phyloP scores from a whole-genome alignment of 2,113 vertebrate genomes.

The Aix galericulata region DNA sequence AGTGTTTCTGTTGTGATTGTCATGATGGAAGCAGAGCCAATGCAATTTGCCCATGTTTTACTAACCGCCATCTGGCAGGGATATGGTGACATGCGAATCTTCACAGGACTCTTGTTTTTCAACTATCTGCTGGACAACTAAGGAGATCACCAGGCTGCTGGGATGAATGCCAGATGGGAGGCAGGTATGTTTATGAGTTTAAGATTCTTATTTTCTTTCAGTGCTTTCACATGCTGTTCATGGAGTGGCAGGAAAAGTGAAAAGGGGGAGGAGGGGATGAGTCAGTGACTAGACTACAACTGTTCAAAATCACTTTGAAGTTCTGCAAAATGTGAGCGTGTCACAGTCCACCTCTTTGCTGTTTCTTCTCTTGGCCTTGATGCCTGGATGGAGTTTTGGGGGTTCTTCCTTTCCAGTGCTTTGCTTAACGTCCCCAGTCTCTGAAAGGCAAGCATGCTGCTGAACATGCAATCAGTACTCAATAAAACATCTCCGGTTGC shows the following conservation, averaged over 20 bases:
- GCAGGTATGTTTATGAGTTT: constrained; percentile 83
- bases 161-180: constrained; percentile 79
- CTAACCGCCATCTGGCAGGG: constrained; percentile 79
- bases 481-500: background rate
- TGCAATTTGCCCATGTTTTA: constrained; percentile 80
- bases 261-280: constrained; percentile 48
- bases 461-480: background rate
- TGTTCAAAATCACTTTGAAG: constrained; percentile 47
- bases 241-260: constrained; percentile 69
- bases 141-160: constrained; percentile 81
- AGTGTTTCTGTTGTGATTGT: constrained; percentile 78
- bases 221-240: constrained; percentile 74
- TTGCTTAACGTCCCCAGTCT: background rate
- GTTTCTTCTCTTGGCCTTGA: background rate
- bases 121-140: constrained; percentile 80
- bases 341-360: background rate
- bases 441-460: background rate
- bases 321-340: constrained; percentile 16
- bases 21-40: constrained; percentile 74
- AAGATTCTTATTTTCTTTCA: constrained; percentile 79
- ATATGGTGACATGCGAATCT: constrained; percentile 80
- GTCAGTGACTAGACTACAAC: constrained; percentile 51
- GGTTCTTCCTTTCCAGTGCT: background rate
- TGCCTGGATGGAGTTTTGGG: background rate
- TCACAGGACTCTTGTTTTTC: constrained; percentile 82